Conservation (phyloP, 2,113 vertebrate genomes). For the Callithrix jacchus region DNA sequence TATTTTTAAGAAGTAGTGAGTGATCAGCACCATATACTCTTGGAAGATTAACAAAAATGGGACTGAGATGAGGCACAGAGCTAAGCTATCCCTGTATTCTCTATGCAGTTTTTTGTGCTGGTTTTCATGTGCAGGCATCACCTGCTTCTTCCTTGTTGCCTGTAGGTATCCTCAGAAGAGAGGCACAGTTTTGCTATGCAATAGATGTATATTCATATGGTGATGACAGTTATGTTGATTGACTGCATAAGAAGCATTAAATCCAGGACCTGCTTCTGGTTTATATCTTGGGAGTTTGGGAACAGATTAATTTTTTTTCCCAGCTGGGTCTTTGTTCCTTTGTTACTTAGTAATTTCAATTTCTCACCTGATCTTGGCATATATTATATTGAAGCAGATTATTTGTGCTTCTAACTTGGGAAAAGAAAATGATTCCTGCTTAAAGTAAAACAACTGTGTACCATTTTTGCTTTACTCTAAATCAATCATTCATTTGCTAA, state of each 20-base stretch:
- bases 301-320: neutral
- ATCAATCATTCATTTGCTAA: neutral
- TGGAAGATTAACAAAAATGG: neutral
- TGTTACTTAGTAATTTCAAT: constrained; percentile 18
- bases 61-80: neutral
- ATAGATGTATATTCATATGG: neutral
- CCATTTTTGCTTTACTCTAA: neutral
- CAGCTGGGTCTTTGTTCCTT: neutral
- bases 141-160: neutral
- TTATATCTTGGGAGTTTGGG: neutral
- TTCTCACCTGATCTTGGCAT: constrained; percentile 23
- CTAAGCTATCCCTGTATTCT: neutral
- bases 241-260: neutral
- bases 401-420: constrained; percentile 16
- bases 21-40: neutral
- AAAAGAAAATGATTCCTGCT: neutral
- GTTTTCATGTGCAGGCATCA: neutral
- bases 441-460: neutral
- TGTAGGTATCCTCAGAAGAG: neutral
- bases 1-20: neutral
- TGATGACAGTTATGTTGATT: neutral
- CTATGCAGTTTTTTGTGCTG: neutral
- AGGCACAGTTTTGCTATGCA: neutral
- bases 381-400: constrained; percentile 40
- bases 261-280: constrained; percentile 9